Evolutionary conservation across 2,797 vertebrate species (phyloP).

Genomic region (Distichodus sexfasciatus): DNA sequence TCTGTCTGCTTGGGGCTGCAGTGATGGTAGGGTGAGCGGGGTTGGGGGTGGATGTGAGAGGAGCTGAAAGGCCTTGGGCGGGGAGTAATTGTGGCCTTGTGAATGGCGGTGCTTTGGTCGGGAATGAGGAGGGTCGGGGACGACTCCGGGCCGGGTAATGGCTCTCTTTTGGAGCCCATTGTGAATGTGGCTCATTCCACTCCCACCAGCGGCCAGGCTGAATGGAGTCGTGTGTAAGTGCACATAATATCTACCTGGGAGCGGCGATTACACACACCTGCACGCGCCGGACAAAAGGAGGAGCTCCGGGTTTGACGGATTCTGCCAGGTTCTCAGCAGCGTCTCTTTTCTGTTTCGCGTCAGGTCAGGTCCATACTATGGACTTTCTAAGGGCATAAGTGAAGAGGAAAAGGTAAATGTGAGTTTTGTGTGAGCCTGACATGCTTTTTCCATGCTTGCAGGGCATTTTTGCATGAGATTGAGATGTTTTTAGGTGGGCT

Average conservation of each 20-base stretch:
- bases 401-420: no score
- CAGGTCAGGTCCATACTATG: no score
- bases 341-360: no score
- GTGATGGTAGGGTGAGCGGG: background rate
- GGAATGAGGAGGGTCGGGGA: background rate
- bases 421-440: no score
- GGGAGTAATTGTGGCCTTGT: conserved; percentile 8
- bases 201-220: conserved; percentile 13
- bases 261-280: background rate
- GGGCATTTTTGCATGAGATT: no score
- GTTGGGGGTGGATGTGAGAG: no score
- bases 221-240: background rate
- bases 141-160: background rate
- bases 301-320: background rate
- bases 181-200: conserved; percentile 34
- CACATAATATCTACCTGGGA: background rate
- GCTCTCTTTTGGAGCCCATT: conserved; percentile 42
- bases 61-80: background rate
- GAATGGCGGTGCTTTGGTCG: conserved; percentile 1
- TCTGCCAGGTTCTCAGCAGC: background rate
- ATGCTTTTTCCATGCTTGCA: no score
- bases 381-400: no score
- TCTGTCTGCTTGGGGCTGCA: no score
- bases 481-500: no score
- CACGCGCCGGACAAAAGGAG: background rate